Base-by-base conservation (phyloP, 1,140 invertebrate genomes). In the Euglossa dilemma region DNA sequence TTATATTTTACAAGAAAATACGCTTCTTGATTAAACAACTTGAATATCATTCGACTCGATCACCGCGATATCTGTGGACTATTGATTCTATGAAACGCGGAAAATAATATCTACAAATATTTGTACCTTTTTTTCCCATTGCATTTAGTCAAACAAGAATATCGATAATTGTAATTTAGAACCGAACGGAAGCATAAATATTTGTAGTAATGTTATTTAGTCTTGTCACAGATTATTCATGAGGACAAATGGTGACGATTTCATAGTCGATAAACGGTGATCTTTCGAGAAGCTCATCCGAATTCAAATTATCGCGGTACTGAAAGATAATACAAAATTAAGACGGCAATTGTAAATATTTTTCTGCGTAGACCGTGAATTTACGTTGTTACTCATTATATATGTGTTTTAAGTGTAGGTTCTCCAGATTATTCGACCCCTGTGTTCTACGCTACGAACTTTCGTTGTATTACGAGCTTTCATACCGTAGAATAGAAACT, bases 341-440 rank as follows among this genome's bases (percentile, higher is more conserved):
- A 52, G 4, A 20, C 20, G 23, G 1, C 12, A n/a, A 61, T 64
- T 73, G 57, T 73, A 54, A 80, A 80, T 80, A 80, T 80, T 80
- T 73, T 54, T 71, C 25, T 43, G 4, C 23, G 20, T 6, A 0
- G 16, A 5, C 16, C 6, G 0, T 11, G 5, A 47, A 18, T 67
- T 54, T 54, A 36, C 14, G 23, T 54, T 23, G 20, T 47, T 61
- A 52, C 4, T 75, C 25, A 14, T n/a, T 67, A 7, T 6, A n/a
- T 14, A 20, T 45, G 16, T 43, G 7, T 25, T 16, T 14, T 45
- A 12, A 23, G 18, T 28, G 25, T 50, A 6, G 25, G 3, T 70
- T 50, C n/a, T n/a, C 5, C n/a, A 25, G 45, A 70, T 25, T 50
- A 16, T 28, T 70, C 16, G 9, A 28, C 25, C 9, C 25, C 2